Base-by-base conservation (phyloP, 1,140 invertebrate genomes). In the Neocloeon triangulifer region DNA sequence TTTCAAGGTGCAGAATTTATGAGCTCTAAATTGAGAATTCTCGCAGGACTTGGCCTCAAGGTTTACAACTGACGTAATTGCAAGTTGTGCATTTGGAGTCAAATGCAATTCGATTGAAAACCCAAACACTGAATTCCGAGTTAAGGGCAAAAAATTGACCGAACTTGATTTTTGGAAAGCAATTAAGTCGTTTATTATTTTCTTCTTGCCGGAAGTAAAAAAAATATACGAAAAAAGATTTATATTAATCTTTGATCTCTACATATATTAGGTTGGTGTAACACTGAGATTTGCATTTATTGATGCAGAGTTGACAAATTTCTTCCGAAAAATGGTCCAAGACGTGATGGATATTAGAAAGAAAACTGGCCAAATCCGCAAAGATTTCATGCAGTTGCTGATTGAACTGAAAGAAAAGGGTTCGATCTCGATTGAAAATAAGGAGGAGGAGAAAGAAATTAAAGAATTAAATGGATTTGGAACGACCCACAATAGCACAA, bases 11-110 rank as follows among this genome's bases (percentile, higher is more conserved):
- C n/a, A n/a, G n/a, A n/a, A n/a, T n/a, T n/a, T n/a, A n/a, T n/a
- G n/a, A n/a, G n/a, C n/a, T n/a, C n/a, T n/a, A n/a, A n/a, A n/a
- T n/a, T n/a, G n/a, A n/a, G n/a, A n/a, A n/a, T n/a, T n/a, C n/a
- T n/a, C n/a, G n/a, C n/a, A n/a, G n/a, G 46, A 50, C 6, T 10
- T 46, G 0, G 34, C 43, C 33, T 43, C 37, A 3, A 32, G 55
- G 15, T 48, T 43, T 22, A 44, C 41, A 2, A 62, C 62, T 7
- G 64, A 69, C 43, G 53, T 63, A 5, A 68, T 69, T 23, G 61
- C 61, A 4, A 60, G 52, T 3, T 58, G 57, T 34, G 64, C 59
- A 4, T 68, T 62, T 41, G 66, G 64, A 12, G 48, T 66, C 34
- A 51, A 61, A 26, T 55, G 62, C 3, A 58, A 65, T 22, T 55